Percentiles rank a stretch among this genome's conserved stretches.
Conservation (phyloP, 2,113 vertebrate species). For the Otocyon megalotis region DNA sequence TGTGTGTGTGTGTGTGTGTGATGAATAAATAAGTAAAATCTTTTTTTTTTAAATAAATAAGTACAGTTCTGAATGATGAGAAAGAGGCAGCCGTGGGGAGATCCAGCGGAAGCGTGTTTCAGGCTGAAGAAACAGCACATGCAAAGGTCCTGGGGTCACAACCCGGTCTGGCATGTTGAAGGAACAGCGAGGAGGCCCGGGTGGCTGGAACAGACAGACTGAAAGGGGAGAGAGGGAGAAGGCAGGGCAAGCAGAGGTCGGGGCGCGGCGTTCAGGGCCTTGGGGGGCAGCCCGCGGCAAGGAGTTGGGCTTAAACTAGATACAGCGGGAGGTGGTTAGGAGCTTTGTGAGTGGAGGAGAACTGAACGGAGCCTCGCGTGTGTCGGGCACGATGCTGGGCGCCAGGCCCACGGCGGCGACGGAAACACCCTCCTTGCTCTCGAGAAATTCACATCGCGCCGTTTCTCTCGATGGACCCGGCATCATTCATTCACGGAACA, state of each 20-base stretch:
- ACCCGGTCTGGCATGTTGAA: accelerated
- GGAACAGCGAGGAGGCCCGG: accelerated
- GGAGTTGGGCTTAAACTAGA: neutral
- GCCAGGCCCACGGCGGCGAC: accelerated
- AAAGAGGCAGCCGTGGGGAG: neutral
- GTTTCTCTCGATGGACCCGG: neutral
- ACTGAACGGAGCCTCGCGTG: neutral
- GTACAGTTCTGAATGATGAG: neutral
- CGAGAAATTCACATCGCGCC: neutral
- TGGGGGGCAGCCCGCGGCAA: neutral
- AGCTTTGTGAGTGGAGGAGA: neutral
- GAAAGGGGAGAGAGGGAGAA: neutral
- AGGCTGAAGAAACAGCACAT: neutral
- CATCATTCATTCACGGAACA: neutral
- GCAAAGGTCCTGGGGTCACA: constrained; percentile 16
- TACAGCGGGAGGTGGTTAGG: neutral
- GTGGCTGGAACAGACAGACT: neutral
- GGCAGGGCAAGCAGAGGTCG: no score
- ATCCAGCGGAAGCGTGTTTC: neutral
- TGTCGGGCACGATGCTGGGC: neutral
- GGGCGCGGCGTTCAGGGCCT: no score
- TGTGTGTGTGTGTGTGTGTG: no score
- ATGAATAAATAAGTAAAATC: no score
- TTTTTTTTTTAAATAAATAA: no score
- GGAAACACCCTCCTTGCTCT: neutral